Evolutionary conservation across 2,888 invertebrate species (phyloP), one percentile per base, ranked within the genome.

Genomic region (Balanococcus diminutus): DNA sequence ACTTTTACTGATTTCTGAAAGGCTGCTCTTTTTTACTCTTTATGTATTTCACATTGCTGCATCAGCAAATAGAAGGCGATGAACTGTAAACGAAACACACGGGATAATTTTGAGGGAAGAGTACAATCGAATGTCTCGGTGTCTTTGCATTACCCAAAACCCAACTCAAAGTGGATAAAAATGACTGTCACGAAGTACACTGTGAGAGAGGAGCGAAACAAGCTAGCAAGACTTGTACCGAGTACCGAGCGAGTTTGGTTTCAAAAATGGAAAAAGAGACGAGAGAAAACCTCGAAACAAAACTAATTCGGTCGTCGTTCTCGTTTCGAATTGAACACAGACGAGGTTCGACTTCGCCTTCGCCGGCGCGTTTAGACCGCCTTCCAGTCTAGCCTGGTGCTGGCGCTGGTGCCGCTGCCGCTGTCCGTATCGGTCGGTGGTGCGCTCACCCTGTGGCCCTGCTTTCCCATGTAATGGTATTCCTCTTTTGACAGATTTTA

Each of bases 401-500:
- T 36, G 42, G 14, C 14, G 42, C 42, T 11, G 16, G 8, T 36
- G 42, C 8, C 56, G 9, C 9, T 22, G 61, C 61, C n/a, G n/a
- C 14, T 22, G 51, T 51, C 28, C 61, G 46, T 67, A 25, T 67
- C 9, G 28, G 61, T 67, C 61, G 61, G 61, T 67, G 28, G 61
- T 67, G 61, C 61, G 51, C 51, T 51, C 8, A 67, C 28, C 25
- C 61, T n/a, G n/a, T n/a, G n/a, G n/a, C n/a, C n/a, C n/a, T n/a
- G n/a, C n/a, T 46, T 9, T 16, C 11, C 14, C 11, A 11, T 28
- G 14, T 67, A 67, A 22, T 28, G 61, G 25, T 28, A 28, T 28
- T 67, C 28, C 61, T 67, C 56, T 19, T 84, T 56, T 84, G 84
- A 84, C 84, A 84, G 84, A 84, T 84, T 67, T 72, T 84, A 84